Evolutionary conservation across 2,888 invertebrate species (phyloP).

Genomic region (Acronicta leporina): DNA sequence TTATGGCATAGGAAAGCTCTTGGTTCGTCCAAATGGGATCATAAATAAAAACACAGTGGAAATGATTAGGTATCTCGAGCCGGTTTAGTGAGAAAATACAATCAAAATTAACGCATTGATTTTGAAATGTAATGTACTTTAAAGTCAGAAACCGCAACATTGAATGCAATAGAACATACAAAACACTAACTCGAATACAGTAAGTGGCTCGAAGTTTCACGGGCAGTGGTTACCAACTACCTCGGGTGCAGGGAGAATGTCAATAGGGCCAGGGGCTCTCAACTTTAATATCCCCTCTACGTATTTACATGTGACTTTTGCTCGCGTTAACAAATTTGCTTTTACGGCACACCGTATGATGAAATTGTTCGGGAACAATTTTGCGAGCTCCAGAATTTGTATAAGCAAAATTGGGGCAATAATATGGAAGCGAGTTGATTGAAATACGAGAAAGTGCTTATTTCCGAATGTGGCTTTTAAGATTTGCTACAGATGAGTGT

Average conservation of each 20-base stretch:
- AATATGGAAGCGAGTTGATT: neutral
- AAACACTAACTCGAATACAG: conserved; percentile 29
- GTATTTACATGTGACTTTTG: conserved; percentile 25
- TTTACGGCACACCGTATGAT: neutral
- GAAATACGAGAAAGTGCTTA: neutral
- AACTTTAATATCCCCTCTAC: conserved; percentile 37
- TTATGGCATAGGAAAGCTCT: too few relatives aligned
- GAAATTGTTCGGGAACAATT: conserved; percentile 26
- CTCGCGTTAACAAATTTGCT: conserved; percentile 2
- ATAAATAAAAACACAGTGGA: too few relatives aligned
- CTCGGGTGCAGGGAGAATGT: conserved; percentile 27
- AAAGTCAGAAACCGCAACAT: conserved; percentile 9
- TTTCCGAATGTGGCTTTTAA: neutral
- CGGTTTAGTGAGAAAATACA: too few relatives aligned
- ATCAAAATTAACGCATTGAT: neutral
- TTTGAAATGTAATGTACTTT: neutral
- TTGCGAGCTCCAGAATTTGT: conserved; percentile 10
- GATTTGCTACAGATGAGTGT: neutral
- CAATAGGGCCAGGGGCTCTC: conserved; percentile 36
- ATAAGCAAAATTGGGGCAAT: neutral
- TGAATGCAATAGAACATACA: conserved; percentile 23
- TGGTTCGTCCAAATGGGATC: too few relatives aligned
- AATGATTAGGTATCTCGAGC: too few relatives aligned
- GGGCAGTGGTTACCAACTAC: conserved; percentile 42
- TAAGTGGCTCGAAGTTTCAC: conserved; percentile 33